Evolutionary conservation across 2,888 invertebrate species (phyloP).

Genomic region (Achlya flavicornis): DNA sequence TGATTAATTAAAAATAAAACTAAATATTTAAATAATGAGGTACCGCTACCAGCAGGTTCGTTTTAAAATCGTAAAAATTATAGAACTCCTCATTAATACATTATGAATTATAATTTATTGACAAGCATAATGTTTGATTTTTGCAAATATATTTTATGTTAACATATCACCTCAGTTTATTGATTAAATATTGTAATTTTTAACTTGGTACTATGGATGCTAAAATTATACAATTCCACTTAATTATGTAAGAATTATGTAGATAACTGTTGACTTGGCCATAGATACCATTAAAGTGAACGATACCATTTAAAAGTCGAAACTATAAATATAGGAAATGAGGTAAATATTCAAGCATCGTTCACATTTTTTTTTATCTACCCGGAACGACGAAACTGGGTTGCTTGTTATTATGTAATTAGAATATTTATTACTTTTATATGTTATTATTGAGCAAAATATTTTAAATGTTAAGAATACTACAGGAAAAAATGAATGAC

Average conservation of each 20-base stretch:
- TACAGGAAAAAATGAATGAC: not conserved
- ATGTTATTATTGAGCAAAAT: too few relatives aligned
- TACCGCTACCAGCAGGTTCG: not conserved
- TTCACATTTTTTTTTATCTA: not conserved
- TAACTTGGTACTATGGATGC: not conserved
- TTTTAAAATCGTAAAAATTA: not conserved
- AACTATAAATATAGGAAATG: not conserved
- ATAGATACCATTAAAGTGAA: not conserved
- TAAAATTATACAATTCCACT: constrained; percentile 1
- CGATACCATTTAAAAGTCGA: not conserved
- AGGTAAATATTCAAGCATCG: not conserved
- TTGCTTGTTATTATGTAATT: not conserved
- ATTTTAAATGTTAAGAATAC: too few relatives aligned
- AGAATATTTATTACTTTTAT: too few relatives aligned
- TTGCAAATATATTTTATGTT: constrained; percentile 40
- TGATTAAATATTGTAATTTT: constrained; percentile 46
- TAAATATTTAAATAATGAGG: not conserved
- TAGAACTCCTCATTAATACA: not conserved
- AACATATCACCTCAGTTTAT: constrained; percentile 41
- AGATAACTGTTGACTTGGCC: not conserved
- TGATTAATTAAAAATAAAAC: not conserved
- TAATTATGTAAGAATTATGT: not conserved
- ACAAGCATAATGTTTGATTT: constrained; percentile 41
- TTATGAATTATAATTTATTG: constrained; percentile 35
- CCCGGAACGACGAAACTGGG: not conserved